Evolutionary conservation across 2,888 invertebrate species (phyloP), one percentile per base, ranked within the genome.

Genomic region (Philereme transversata): DNA sequence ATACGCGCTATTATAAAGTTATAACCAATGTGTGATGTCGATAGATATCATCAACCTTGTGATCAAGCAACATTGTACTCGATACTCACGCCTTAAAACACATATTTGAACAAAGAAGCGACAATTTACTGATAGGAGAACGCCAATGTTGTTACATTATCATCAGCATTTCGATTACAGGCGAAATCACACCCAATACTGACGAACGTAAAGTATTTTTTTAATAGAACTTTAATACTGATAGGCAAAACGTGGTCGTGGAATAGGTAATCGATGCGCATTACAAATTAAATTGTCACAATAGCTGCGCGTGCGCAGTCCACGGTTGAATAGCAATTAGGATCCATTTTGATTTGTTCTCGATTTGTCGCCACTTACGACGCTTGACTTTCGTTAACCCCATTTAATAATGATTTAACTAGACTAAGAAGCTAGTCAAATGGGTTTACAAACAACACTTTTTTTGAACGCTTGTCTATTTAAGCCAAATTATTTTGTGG

Each of bases 201-300:
- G 11, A 11, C 8, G 45, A 10, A 4, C 6, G 4, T 40, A 45
- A 50, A 50, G 44, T 33, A n/a, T 11, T 54, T 45, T 34, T 49
- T 10, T 36, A n/a, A 3, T 10, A 8, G 4, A 33, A 33, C 45
- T 40, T 41, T 5, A 51, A 47, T 43, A 46, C 47, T 60, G 66
- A 63, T 69, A 67, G 36, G 55, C 44, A 40, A 51, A 55, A 62
- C 58, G 44, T 59, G 50, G 57, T 69, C 68, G 72, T 71, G 7
- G 68, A 68, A 65, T 65, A 58, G 57, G 70, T 76, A 77, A 79
- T 80, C 75, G 73, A 80, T 79, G 74, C 76, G 76, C 77, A 79
- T 82, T 82, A 67, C 69, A 64, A 75, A 77, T 75, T 72, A 71
- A 78, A 77, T 75, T 78, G 83, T 82, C 76, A 79, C 81, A 81